Evolutionary conservation across 2,797 vertebrate genomes (phyloP).

Genomic region (Myotis findleyi): DNA sequence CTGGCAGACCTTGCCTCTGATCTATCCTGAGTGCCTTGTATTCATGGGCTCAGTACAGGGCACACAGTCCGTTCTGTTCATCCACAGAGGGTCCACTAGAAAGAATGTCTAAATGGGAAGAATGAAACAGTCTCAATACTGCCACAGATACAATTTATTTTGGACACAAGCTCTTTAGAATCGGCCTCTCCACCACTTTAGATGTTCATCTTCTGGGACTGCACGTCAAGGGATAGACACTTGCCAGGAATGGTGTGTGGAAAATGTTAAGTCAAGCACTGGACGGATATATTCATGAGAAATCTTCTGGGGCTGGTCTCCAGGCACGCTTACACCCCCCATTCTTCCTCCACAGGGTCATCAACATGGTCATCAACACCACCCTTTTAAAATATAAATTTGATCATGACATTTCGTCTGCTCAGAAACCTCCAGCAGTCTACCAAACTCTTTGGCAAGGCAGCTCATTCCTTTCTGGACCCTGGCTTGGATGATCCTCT

Average conservation of each 20-base stretch:
- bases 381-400: background rate
- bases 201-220: background rate
- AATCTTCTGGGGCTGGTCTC: background rate
- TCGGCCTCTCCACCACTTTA: background rate
- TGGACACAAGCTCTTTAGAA: background rate
- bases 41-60: no score
- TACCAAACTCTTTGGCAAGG: no score
- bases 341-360: rapidly evolving
- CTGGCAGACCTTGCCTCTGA: no score
- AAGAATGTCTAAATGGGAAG: no score
- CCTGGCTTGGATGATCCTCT: no score
- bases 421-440: no score
- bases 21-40: no score
- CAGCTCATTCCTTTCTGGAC: no score
- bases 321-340: rapidly evolving
- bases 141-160: conserved; percentile 38
- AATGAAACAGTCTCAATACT: background rate
- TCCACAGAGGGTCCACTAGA: no score
- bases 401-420: no score
- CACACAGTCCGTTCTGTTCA: no score
- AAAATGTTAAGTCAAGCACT: background rate
- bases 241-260: background rate
- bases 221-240: background rate
- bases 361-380: rapidly evolving
- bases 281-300: background rate